Base-by-base conservation (phyloP, 2,113 vertebrate species). In the Charina bottae region DNA sequence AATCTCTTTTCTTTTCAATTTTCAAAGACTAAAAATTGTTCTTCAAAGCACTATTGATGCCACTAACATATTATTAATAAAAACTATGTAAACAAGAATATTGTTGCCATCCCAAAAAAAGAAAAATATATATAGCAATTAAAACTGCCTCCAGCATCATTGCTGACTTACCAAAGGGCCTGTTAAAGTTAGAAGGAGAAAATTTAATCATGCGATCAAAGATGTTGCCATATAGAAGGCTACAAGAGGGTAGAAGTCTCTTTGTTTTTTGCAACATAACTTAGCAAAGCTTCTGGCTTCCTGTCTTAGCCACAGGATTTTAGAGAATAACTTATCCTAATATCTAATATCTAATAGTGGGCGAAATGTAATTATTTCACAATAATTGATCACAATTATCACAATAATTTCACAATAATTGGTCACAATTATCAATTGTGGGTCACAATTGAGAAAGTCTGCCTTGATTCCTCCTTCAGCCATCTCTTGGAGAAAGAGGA, bases 161-260 rank as follows among this genome's bases (percentile, higher is more conserved):
- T 93, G 95, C 92, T 93, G 0, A 0, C 88, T 93, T 96, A 91
- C 89, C 95, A 97, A 94, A 84, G 24, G 92, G 94, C 90, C 93
- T 96, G 89, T 5, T 94, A 92, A 95, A 96, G 91, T 53, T 64
- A 8, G 54, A 87, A 88, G 55, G 89, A 94, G 83, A 96, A 94
- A 92, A 94, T 93, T 60, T 95, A 95, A 96, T 64, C 88, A 93
- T 33, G 84, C 93, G 92, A 89, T 90, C 94, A 89, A 17, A 2
- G 83, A 86, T 85, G 78, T 54, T 92, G 94, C 95, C 91, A 92
- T 93, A 56, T 6, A 0, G 95, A 91, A 93, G 86, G 46, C 72
- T 93, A 78, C 55, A 72, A 54, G 33, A 49, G 90, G 83, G 21
- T 95, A 85, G 60, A 93, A 93, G 85, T 5, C 88, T 89, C 23